phyloP scores from a whole-genome alignment of 2,888 invertebrate genomes.

The Bimastos eiseni region DNA sequence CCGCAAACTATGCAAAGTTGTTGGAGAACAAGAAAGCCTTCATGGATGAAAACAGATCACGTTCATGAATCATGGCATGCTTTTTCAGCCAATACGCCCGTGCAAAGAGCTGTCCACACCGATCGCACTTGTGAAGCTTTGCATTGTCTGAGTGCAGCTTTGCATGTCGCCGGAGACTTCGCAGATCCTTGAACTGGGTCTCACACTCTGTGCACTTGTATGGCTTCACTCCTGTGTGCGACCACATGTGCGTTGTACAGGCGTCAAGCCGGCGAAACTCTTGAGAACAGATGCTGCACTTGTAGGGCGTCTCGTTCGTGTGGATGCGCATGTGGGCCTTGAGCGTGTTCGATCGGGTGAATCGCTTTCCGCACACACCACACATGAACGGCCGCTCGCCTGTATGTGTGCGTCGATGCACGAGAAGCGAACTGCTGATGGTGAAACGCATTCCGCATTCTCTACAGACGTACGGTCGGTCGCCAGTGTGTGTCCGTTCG shows the following conservation, averaged over 20 bases:
- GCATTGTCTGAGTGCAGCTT: not conserved
- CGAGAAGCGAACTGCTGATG: not conserved
- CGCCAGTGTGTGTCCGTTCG: not conserved
- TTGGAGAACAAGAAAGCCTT: not conserved
- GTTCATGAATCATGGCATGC: not conserved
- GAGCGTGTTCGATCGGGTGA: not conserved
- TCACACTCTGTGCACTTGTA: not conserved
- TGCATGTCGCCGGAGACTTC: not conserved
- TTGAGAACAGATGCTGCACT: not conserved
- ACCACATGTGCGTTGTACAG: slow-evolving; percentile 1
- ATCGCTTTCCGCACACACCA: not conserved
- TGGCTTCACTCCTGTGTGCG: not conserved
- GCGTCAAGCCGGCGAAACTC: not conserved
- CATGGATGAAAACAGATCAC: not conserved
- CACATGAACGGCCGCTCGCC: not conserved
- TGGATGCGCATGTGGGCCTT: slow-evolving; percentile 13
- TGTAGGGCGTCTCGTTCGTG: not conserved
- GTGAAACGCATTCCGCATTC: not conserved
- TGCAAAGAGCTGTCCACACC: not conserved
- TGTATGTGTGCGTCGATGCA: not conserved
- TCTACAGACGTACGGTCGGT: not conserved
- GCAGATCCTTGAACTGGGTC: not conserved
- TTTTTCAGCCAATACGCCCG: not conserved
- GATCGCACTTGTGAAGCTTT: not conserved
- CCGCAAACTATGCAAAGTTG: not conserved